Percentiles rank a stretch among this genome's conserved stretches.
phyloP scores from a whole-genome alignment of 92 coral and sea anemone genomes.

The Scolanthus callimorphus region DNA sequence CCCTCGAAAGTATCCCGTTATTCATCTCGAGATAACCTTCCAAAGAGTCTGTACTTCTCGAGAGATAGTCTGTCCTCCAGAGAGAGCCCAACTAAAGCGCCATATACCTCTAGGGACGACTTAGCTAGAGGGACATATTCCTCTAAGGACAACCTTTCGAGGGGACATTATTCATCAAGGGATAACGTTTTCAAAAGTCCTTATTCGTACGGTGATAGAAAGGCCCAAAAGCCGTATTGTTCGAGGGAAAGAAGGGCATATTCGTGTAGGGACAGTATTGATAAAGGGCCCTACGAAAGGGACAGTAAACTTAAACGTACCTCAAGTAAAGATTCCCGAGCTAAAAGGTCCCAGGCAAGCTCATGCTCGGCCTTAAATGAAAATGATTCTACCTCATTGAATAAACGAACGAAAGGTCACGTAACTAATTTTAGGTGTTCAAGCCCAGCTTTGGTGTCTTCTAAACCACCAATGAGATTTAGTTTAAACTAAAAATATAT shows the following conservation, averaged over 20 bases:
- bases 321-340: background rate
- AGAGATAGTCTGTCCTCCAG: background rate
- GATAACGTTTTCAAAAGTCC: background rate
- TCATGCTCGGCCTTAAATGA: conserved; percentile 27
- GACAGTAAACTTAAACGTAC: background rate
- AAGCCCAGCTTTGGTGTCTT: conserved; percentile 14
- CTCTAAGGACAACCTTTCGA: background rate
- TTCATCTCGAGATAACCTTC: background rate
- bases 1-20: conserved; percentile 7
- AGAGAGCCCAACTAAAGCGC: background rate
- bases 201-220: background rate
- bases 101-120: background rate
- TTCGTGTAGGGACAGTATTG: background rate
- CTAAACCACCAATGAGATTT: conserved; percentile 82
- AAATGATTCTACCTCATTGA: background rate
- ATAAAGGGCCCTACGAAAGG: background rate
- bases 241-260: background rate
- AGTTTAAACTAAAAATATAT: conserved; percentile 42
- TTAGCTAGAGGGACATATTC: background rate
- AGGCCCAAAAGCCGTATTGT: background rate
- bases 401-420: conserved; percentile 1
- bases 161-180: background rate
- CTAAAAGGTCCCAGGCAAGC: conserved; percentile 2
- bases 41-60: background rate
- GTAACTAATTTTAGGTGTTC: conserved; percentile 16